Evolutionary conservation across 1,140 invertebrate genomes (phyloP).

Genomic region (Sinella curviseta): DNA sequence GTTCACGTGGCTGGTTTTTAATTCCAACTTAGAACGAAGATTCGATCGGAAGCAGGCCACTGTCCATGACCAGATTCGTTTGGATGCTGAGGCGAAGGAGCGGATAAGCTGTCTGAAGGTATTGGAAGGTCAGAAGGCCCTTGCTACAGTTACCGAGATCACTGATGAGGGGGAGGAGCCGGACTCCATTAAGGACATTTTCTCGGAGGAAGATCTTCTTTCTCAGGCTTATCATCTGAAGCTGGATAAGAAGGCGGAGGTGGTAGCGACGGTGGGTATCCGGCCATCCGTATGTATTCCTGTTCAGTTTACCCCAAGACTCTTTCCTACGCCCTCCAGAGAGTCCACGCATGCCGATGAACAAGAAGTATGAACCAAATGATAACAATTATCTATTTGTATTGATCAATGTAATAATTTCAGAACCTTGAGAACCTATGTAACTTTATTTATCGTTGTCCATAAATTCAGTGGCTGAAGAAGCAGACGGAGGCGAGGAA

Average conservation of each 20-base stretch:
- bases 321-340: constrained; percentile 77
- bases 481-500: constrained; percentile 75
- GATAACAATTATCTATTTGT: background rate
- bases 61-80: constrained; percentile 43
- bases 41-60: constrained; percentile 44
- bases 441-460: background rate
- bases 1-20: no score
- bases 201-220: background rate
- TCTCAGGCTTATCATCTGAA: background rate
- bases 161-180: background rate
- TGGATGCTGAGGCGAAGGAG: constrained; percentile 42
- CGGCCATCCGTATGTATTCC: constrained; percentile 63
- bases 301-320: constrained; percentile 72
- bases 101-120: constrained; percentile 40
- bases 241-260: constrained; percentile 37
- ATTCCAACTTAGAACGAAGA: constrained; percentile 38
- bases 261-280: constrained; percentile 58
- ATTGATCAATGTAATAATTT: background rate
- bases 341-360: constrained; percentile 74
- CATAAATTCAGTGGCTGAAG: constrained; percentile 66
- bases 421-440: background rate
- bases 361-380: constrained; percentile 68
- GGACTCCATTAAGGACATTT: background rate
- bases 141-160: background rate
- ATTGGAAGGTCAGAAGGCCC: constrained; percentile 27